Conservation (phyloP, 2,888 invertebrate genomes). For the Microplitis manilae region DNA sequence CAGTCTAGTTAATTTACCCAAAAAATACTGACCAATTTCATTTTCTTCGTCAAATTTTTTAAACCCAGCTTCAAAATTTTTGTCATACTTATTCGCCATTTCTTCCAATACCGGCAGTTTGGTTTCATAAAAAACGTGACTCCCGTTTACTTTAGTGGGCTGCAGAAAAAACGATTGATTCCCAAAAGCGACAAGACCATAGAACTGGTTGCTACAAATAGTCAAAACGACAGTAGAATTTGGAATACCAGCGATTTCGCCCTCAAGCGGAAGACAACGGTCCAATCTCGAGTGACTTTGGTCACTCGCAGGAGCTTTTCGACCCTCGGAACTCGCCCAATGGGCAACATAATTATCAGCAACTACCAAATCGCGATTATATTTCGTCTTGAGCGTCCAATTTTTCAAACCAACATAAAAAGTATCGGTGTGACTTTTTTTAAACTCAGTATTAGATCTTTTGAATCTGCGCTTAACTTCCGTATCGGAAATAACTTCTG, state of each 20-base stretch:
- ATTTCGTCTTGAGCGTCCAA: slow-evolving; percentile 42
- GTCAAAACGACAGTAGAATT: slow-evolving; percentile 49
- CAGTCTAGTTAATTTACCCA: background rate
- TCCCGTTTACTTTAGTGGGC: slow-evolving; percentile 30
- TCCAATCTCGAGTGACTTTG: slow-evolving; percentile 28
- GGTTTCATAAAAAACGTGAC: slow-evolving; percentile 28
- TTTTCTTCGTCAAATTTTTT: slow-evolving; percentile 6
- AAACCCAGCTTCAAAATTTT: background rate
- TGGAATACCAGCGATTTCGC: slow-evolving; percentile 40
- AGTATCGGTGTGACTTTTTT: background rate
- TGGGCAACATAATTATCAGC: slow-evolving; percentile 10
- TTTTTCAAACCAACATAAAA: slow-evolving; percentile 16
- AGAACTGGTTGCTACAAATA: slow-evolving; percentile 47
- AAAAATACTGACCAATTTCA: background rate
- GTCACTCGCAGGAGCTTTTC: slow-evolving; percentile 14
- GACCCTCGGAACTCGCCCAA: slow-evolving; percentile 32
- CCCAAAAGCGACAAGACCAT: slow-evolving; percentile 46
- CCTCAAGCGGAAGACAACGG: slow-evolving; percentile 39
- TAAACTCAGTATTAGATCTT: background rate
- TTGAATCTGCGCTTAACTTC: slow-evolving; percentile 9
- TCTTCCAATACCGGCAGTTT: slow-evolving; percentile 18
- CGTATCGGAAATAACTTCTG: slow-evolving; percentile 10
- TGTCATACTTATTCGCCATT: background rate
- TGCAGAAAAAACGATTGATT: slow-evolving; percentile 48
- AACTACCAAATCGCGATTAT: slow-evolving; percentile 18